Conservation (phyloP, 2,888 invertebrate species). For the Seira musarum region DNA sequence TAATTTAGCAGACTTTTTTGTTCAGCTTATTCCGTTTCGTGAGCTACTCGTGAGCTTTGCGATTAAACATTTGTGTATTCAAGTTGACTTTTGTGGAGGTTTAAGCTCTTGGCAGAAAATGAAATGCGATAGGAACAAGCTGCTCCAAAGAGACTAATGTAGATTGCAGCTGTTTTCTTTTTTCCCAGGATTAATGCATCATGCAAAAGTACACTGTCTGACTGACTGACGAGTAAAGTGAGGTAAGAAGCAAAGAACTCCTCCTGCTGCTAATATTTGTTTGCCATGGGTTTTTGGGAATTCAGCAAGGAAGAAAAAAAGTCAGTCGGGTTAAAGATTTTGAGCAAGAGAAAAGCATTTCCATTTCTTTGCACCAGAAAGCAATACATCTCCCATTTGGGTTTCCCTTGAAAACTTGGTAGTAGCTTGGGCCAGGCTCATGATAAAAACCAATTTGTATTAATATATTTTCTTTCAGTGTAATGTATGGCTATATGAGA, state of each 20-base stretch:
- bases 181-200: neutral
- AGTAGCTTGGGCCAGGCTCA: neutral
- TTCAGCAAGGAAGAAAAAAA: neutral
- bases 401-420: no score
- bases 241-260: no score
- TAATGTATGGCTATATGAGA: neutral
- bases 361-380: neutral
- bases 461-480: conserved; percentile 2
- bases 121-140: conserved; percentile 4
- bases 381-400: neutral
- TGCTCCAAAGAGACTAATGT: neutral
- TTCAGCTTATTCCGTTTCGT: conserved; percentile 1
- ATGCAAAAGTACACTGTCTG: neutral
- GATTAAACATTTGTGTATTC: neutral
- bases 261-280: neutral
- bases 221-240: neutral
- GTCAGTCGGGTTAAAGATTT: neutral
- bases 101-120: neutral
- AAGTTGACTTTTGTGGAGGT: neutral
- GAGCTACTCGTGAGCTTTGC: neutral
- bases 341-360: conserved; percentile 6
- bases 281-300: neutral
- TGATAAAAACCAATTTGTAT: conserved; percentile 10
- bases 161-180: neutral
- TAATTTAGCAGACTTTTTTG: neutral